Base-by-base conservation (phyloP, 2,888 invertebrate species). In the Hypomecis atomaria region DNA sequence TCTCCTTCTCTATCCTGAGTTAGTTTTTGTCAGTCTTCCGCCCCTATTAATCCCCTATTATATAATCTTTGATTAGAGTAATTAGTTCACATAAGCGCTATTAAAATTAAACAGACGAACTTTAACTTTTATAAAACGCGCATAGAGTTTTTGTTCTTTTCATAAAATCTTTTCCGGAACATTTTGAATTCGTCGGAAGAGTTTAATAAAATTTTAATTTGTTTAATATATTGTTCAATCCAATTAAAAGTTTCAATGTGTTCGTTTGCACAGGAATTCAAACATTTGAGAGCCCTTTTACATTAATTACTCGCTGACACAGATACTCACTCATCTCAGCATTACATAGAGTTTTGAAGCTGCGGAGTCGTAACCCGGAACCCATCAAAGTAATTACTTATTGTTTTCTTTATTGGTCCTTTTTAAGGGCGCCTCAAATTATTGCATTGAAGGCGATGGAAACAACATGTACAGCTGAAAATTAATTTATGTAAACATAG, bases 261-360 rank as follows among this genome's bases (percentile, higher is more conserved):
- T 38, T 56, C 45, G 7, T 56, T 56, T 54, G 11, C 43, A 54
- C 40, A 23, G 23, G 40, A 47, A 47, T 56, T 48, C 36, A 33
- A 56, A 38, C 47, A 56, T 47, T 56, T 47, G 38, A 10, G 56
- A 13, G 23, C 56, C 56, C 40, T 38, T 44, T 47, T 47, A 56
- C 38, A n/a, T 53, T 37, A 56, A 47, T 56, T 56, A 56, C 47
- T 47, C 47, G 38, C 47, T 56, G 56, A 47, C 56, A 47, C 40
- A 45, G 47, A 56, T 47, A 47, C 47, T 45, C 47, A 40, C 13
- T 45, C 55, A 45, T 45, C 37, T 45, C 45, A 6, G 13, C 45
- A 55, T 45, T 55, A 67, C 56, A 50, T 54, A 52, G 44, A 60
- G 37, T 55, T 55, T 40, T 13, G 6, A 23, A 10, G 40, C n/a